Evolutionary conservation across 2,113 vertebrate genomes (phyloP), one percentile per base, ranked within the genome.

Genomic region (Leucoraja erinaceus): DNA sequence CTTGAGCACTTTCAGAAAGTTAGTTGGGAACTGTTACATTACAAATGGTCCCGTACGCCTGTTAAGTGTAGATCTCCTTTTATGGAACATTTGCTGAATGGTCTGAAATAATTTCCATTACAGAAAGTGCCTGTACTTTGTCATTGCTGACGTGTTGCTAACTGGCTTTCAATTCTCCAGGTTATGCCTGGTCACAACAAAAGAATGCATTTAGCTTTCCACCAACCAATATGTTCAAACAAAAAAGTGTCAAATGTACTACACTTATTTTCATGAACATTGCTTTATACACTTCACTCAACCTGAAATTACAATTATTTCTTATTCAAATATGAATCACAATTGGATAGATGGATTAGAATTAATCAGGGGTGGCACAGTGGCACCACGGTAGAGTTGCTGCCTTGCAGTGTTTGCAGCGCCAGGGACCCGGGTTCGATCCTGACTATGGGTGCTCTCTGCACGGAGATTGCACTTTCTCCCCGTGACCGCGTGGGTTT

Each of bases 81-180:
- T 88, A 88, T 63, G 83, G 56, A 63, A 83, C 2, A 22, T 9
- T 0, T 56, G 54, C 79, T 83, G 56, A 84, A 88, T 63, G 56
- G 31, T 88, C 59, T 63, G 11, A 31, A 88, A 88, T 88, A 63
- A 61, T 63, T 88, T 88, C 59, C n/a, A 88, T 88, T 88, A 31
- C 56, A 63, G 14, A 16, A 88, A 88, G 83, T 61, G 28, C 12
- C 59, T 63, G 83, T 88, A 88, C 28, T 88, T 88, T 88, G 25
- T 88, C 83, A 88, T 31, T 31, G 54, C 59, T 84, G 83, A 31
- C 12, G n/a, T 84, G 81, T 12, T 5, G 25, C 31, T 84, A 84
- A 84, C 79, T 83, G 47, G 47, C 20, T 16, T 61, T 10, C 25
- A 84, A 84, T 84, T 59, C 54, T 10, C 11, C 61, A 11, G 28